Percentiles rank a stretch among this genome's conserved stretches.
Conservation (phyloP, 2,888 invertebrate genomes). For the Lepeophtheirus nordmannii region DNA sequence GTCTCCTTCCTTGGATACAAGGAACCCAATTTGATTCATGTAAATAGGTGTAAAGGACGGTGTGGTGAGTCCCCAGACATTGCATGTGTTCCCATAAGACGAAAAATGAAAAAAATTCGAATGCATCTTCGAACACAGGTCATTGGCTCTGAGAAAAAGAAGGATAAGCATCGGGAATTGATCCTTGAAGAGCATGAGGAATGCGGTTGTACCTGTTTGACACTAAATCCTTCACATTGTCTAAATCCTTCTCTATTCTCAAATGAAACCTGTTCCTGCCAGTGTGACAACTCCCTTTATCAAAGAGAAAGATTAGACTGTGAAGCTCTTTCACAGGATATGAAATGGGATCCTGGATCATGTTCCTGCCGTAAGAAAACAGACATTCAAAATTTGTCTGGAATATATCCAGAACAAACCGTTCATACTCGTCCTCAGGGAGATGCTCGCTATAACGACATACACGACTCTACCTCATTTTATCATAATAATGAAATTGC, state of each 20-base stretch:
- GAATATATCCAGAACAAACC: background rate
- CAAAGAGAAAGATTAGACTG: slow-evolving; percentile 3
- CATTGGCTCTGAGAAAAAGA: background rate
- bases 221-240: slow-evolving; percentile 3
- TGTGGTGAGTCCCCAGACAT: background rate
- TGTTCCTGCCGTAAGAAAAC: slow-evolving; percentile 7
- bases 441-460: background rate
- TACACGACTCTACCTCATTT: background rate
- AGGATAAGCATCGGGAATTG: slow-evolving; percentile 10
- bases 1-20: slow-evolving; percentile 19
- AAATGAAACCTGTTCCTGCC: slow-evolving; percentile 19
- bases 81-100: slow-evolving; percentile 20
- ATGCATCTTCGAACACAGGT: slow-evolving; percentile 21
- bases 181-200: slow-evolving; percentile 15
- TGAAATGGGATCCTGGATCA: slow-evolving; percentile 9
- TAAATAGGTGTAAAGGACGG: slow-evolving; percentile 16
- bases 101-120: slow-evolving; percentile 10
- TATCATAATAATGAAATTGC: background rate
- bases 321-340: background rate
- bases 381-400: background rate
- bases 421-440: no score
- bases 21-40: slow-evolving; percentile 21
- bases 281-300: slow-evolving; percentile 15
- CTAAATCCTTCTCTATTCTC: slow-evolving; percentile 5
- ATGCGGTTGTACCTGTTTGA: slow-evolving; percentile 14